Conservation (phyloP, 2,797 vertebrate genomes). For the Siniperca undulata region DNA sequence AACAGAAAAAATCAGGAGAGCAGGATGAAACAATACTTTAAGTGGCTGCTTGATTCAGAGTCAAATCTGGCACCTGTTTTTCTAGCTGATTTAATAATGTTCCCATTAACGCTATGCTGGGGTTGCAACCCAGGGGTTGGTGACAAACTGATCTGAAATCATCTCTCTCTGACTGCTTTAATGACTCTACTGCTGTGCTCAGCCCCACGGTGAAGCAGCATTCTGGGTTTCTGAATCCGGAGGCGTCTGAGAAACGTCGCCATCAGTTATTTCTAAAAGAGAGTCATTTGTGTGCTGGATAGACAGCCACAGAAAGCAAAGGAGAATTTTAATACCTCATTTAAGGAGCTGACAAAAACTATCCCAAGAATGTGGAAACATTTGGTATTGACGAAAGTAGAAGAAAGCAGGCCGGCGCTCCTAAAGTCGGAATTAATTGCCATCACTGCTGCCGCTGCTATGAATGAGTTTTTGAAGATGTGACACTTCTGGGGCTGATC, state of each 20-base stretch:
- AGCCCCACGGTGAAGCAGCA: conserved; percentile 33
- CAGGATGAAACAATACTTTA: conserved; percentile 62
- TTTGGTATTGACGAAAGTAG: conserved; percentile 33
- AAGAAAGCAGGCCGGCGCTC: conserved; percentile 51
- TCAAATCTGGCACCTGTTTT: conserved; percentile 69
- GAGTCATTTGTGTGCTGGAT: conserved; percentile 51
- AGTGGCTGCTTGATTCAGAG: conserved; percentile 75
- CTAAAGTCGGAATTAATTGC: conserved; percentile 58
- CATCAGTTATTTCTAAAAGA: conserved; percentile 64
- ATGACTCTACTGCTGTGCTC: conserved; percentile 61
- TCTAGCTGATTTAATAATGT: conserved; percentile 69
- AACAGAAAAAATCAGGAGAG: conserved; percentile 4
- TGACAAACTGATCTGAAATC: conserved; percentile 71
- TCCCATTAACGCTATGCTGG: conserved; percentile 48
- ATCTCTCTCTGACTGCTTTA: conserved; percentile 64
- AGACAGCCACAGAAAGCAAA: conserved; percentile 46
- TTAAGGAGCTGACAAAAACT: conserved; percentile 62
- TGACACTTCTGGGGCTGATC: conserved; percentile 70
- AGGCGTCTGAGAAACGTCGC: conserved; percentile 55
- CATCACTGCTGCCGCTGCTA: conserved; percentile 25
- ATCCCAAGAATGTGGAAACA: conserved; percentile 51
- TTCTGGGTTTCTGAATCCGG: conserved; percentile 40
- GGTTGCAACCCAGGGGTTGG: conserved; percentile 49
- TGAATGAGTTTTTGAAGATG: conserved; percentile 55
- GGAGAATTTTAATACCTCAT: conserved; percentile 62